Percentiles rank a stretch among this genome's conserved stretches.
phyloP scores from a whole-genome alignment of 2,888 invertebrate genomes.

The Atethmia centrago region DNA sequence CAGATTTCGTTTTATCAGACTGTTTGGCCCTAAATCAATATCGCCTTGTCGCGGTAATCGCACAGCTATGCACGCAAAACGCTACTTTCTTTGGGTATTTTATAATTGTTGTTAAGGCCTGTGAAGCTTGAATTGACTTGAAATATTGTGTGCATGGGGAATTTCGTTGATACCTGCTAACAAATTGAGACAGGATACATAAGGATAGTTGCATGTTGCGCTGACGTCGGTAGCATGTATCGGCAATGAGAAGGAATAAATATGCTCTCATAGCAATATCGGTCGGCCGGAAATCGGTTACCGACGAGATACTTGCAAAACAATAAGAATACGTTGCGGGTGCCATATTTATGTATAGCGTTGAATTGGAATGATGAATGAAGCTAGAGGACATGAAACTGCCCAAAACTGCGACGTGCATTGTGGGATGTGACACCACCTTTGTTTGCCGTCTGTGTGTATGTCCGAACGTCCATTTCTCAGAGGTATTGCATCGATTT shows the following conservation, averaged over 20 bases:
- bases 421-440: background rate
- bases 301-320: slow-evolving; percentile 1
- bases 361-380: slow-evolving; percentile 14
- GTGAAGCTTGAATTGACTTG: background rate
- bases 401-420: background rate
- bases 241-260: background rate
- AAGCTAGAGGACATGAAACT: background rate
- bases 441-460: background rate
- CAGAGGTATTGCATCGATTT: background rate
- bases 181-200: background rate
- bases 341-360: background rate
- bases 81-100: background rate
- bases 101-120: background rate
- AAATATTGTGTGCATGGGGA: background rate
- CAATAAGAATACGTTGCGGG: background rate
- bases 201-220: background rate
- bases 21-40: slow-evolving; percentile 33
- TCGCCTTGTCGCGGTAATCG: slow-evolving; percentile 25
- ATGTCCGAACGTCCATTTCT: background rate
- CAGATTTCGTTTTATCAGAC: slow-evolving; percentile 19
- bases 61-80: slow-evolving; percentile 27
- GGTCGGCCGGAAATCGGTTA: slow-evolving; percentile 3
- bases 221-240: background rate
- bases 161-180: background rate
- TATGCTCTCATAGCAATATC: background rate